phyloP scores from a whole-genome alignment of 2,888 invertebrate genomes.

The Acrobasis suavella region DNA sequence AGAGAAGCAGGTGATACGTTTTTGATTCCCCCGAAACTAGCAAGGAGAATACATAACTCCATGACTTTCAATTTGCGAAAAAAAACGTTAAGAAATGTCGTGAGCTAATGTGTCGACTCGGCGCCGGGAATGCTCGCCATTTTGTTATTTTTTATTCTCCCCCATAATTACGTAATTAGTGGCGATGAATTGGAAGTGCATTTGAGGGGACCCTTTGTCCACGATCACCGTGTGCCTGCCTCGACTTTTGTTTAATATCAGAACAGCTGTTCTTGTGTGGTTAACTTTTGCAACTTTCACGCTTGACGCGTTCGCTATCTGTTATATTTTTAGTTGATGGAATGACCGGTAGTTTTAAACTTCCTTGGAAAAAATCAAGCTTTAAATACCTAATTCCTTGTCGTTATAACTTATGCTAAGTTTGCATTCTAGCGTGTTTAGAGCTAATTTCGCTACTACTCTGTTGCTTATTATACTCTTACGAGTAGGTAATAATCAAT shows the following conservation, averaged over 20 bases:
- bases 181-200: slow-evolving; percentile 76
- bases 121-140: slow-evolving; percentile 73
- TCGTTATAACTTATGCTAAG: not conserved
- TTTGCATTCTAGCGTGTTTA: no score
- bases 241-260: slow-evolving; percentile 56
- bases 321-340: not conserved
- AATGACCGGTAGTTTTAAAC: not conserved
- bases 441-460: no score
- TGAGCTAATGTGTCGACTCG: slow-evolving; percentile 72
- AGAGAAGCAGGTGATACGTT: slow-evolving; percentile 25
- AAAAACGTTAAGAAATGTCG: slow-evolving; percentile 65
- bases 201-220: slow-evolving; percentile 73
- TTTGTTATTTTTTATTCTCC: slow-evolving; percentile 61
- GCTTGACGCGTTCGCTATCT: slow-evolving; percentile 37
- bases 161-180: slow-evolving; percentile 81
- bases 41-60: slow-evolving; percentile 31
- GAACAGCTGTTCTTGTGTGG: slow-evolving; percentile 70
- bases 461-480: no score
- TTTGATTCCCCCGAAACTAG: no score
- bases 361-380: not conserved
- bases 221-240: slow-evolving; percentile 59
- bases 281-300: slow-evolving; percentile 56
- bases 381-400: no score
- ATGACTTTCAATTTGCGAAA: slow-evolving; percentile 68
- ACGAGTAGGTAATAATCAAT: no score